Evolutionary conservation across 2,888 invertebrate species (phyloP).

Genomic region (Nomada fabriciana): DNA sequence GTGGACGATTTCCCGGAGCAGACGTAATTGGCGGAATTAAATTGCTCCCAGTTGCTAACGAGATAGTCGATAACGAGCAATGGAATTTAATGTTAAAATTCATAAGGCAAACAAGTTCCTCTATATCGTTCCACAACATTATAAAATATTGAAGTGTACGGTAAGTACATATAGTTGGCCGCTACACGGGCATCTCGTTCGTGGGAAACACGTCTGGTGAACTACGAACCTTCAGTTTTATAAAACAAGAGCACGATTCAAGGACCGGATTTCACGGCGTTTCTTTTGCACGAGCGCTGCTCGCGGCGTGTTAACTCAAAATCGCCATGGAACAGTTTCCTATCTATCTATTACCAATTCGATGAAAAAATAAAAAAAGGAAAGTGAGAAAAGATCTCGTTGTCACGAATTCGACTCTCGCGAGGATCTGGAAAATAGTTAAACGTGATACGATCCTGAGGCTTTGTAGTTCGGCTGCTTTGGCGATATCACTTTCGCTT

Average conservation of each 20-base stretch:
- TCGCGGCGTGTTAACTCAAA: neutral
- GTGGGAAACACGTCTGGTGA: conserved; percentile 48
- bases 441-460: conserved; percentile 59
- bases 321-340: conserved; percentile 20
- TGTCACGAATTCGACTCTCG: conserved; percentile 47
- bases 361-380: neutral
- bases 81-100: conserved; percentile 40
- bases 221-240: conserved; percentile 35
- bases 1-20: conserved; percentile 43
- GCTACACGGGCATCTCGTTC: conserved; percentile 23
- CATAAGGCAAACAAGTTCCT: conserved; percentile 1
- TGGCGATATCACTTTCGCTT: conserved; percentile 75
- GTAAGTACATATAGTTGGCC: conserved; percentile 41
- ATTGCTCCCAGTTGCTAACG: conserved; percentile 20
- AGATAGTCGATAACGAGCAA: conserved; percentile 26
- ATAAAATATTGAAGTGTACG: conserved; percentile 33
- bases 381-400: conserved; percentile 32
- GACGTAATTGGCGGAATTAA: conserved; percentile 55
- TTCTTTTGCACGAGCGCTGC: too few relatives aligned
- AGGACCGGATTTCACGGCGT: conserved; percentile 17
- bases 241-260: conserved; percentile 29
- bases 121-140: conserved; percentile 6
- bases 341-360: neutral
- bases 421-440: conserved; percentile 29
- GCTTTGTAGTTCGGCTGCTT: conserved; percentile 48